These are phyloP conservation scores for Nymphalis io DNA, from an alignment of 1,140 invertebrate species.

Conservation along the genomic window DNA sequence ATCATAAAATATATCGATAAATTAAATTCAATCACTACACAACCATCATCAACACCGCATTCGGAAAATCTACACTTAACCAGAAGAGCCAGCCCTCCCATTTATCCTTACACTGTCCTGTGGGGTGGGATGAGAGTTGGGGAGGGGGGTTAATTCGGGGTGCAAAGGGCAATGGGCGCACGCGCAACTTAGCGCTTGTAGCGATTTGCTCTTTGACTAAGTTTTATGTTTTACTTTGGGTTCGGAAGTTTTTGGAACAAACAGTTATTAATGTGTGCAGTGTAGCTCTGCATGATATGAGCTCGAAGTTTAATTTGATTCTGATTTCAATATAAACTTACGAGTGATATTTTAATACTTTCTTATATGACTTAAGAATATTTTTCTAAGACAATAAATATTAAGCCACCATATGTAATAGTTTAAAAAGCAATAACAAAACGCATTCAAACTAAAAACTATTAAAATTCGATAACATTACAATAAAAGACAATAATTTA, in stretches of 20 bases:
- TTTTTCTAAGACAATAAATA: not conserved
- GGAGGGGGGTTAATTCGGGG: slow-evolving; percentile 57
- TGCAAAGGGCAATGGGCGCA: slow-evolving; percentile 72
- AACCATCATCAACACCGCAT: slow-evolving; percentile 80
- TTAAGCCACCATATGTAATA: too few species aligned
- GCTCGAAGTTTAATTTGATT: not conserved
- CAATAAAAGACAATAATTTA: not conserved
- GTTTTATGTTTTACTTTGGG: slow-evolving; percentile 53
- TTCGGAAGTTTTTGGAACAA: slow-evolving; percentile 44
- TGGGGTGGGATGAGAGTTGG: slow-evolving; percentile 43
- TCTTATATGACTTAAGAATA: not conserved
- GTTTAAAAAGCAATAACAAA: not conserved
- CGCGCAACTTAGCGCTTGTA: slow-evolving; percentile 63
- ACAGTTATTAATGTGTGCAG: slow-evolving; percentile 38
- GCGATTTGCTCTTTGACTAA: slow-evolving; percentile 64
- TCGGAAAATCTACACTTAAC: slow-evolving; percentile 81
- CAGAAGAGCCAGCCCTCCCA: slow-evolving; percentile 79
- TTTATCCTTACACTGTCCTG: slow-evolving; percentile 79
- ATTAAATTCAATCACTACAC: slow-evolving; percentile 44
- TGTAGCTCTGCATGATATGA: slow-evolving; percentile 1
- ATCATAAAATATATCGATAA: slow-evolving; percentile 54
- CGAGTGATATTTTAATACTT: not conserved
- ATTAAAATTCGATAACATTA: not conserved
- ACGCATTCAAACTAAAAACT: not conserved
- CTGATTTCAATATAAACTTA: not conserved